Evolutionary conservation across 2,113 vertebrate species (phyloP).

Genomic region (Gopherus flavomarginatus): DNA sequence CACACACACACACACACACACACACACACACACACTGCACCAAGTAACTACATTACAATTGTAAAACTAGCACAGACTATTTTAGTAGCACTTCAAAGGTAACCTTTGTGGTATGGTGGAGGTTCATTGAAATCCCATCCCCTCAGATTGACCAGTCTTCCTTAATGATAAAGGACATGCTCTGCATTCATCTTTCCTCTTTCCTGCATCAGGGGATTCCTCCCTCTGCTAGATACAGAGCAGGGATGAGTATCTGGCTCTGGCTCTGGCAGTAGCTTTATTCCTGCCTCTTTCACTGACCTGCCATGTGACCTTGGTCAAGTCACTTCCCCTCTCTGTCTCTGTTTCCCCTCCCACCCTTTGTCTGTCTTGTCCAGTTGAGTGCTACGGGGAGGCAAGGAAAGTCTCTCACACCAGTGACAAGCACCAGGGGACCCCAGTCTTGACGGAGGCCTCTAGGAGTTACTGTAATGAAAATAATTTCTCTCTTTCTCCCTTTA

Average conservation of each 20-base stretch:
- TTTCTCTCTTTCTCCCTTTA: background rate
- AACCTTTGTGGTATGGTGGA: background rate
- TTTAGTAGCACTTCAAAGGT: background rate
- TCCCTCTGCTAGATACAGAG: background rate
- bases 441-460: background rate
- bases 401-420: background rate
- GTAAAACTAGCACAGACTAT: background rate
- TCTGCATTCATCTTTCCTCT: background rate
- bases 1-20: background rate
- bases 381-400: rapidly evolving
- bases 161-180: background rate
- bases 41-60: background rate
- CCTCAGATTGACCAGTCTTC: background rate
- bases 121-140: background rate
- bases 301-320: background rate
- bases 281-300: background rate
- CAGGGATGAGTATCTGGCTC: too few relatives aligned
- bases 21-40: background rate
- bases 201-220: rapidly evolving
- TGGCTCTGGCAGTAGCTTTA: too few relatives aligned
- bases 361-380: rapidly evolving
- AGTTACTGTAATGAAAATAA: background rate
- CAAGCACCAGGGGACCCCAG: background rate
- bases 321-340: background rate
- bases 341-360: background rate